Percentiles rank a stretch among this genome's conserved stretches.
These are phyloP conservation scores for Chelon auratus DNA, from an alignment of 2,797 vertebrate species.

Conservation along the genomic window DNA sequence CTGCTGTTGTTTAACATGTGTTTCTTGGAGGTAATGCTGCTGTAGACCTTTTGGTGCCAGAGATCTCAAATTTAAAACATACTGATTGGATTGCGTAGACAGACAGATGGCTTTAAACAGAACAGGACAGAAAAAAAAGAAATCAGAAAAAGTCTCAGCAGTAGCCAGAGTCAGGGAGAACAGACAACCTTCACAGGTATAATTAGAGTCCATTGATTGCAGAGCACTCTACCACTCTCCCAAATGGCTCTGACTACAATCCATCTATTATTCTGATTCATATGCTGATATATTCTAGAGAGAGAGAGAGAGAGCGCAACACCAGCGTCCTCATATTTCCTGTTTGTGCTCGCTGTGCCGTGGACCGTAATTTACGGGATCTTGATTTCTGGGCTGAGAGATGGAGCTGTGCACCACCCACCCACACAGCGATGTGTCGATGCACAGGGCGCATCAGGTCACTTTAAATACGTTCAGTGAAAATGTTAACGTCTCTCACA, in stretches of 20 bases:
- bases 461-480: neutral
- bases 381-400: slow-evolving; percentile 8
- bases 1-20: no score
- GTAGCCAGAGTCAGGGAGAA: slow-evolving; percentile 1
- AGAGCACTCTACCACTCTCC: slow-evolving; percentile 39
- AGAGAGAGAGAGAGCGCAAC: slow-evolving; percentile 15
- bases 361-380: slow-evolving; percentile 30
- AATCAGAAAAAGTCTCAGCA: neutral
- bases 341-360: slow-evolving; percentile 18
- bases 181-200: slow-evolving; percentile 36
- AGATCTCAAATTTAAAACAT: no score
- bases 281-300: slow-evolving; percentile 15
- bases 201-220: slow-evolving; percentile 59
- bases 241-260: slow-evolving; percentile 39
- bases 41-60: no score
- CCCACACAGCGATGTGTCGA: neutral
- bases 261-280: slow-evolving; percentile 48
- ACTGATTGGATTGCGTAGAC: neutral
- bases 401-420: neutral
- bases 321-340: slow-evolving; percentile 29
- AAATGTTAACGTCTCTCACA: neutral
- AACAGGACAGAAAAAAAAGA: neutral
- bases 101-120: neutral
- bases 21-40: no score
- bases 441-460: neutral